Percentiles rank a stretch among this genome's conserved stretches.
These are phyloP conservation scores for Psettodes erumei DNA, from an alignment of 2,113 vertebrate species.

Conservation along the genomic window DNA sequence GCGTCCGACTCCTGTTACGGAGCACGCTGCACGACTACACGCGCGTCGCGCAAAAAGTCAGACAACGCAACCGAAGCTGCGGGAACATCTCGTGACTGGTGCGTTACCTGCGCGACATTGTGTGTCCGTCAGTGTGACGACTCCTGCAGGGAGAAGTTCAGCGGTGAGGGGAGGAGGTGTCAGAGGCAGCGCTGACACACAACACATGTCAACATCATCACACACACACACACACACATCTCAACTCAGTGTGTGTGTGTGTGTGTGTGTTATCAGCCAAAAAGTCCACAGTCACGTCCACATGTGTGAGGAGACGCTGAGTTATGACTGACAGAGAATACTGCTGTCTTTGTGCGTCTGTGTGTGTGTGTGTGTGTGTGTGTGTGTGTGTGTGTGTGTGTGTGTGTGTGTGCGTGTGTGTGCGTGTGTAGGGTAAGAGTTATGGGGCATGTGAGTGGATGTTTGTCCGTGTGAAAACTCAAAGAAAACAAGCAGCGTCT, in stretches of 20 bases:
- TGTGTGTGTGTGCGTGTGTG: constrained; percentile 27
- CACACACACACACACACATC: constrained; percentile 41
- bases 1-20: too few relatives aligned
- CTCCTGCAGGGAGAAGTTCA: neutral
- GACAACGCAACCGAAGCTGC: too few relatives aligned
- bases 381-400: constrained; percentile 40
- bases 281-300: constrained; percentile 28
- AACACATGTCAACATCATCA: constrained; percentile 61
- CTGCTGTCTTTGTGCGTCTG: constrained; percentile 63
- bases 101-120: too few relatives aligned
- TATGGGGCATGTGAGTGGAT: constrained; percentile 50
- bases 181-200: constrained; percentile 66
- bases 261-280: constrained; percentile 31
- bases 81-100: too few relatives aligned
- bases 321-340: constrained; percentile 52
- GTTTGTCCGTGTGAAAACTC: constrained; percentile 47
- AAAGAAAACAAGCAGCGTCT: constrained; percentile 64
- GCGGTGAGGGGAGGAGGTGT: constrained; percentile 30
- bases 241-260: constrained; percentile 35
- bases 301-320: constrained; percentile 57
- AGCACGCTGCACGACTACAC: too few relatives aligned
- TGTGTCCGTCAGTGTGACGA: too few relatives aligned
- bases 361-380: too few relatives aligned
- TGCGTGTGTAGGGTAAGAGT: constrained; percentile 43
- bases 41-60: too few relatives aligned